A percentile compares a stretch with the other conserved stretches of the same genome.
Conservation (phyloP, 2,113 vertebrate genomes). For the Oncorhynchus masou region DNA sequence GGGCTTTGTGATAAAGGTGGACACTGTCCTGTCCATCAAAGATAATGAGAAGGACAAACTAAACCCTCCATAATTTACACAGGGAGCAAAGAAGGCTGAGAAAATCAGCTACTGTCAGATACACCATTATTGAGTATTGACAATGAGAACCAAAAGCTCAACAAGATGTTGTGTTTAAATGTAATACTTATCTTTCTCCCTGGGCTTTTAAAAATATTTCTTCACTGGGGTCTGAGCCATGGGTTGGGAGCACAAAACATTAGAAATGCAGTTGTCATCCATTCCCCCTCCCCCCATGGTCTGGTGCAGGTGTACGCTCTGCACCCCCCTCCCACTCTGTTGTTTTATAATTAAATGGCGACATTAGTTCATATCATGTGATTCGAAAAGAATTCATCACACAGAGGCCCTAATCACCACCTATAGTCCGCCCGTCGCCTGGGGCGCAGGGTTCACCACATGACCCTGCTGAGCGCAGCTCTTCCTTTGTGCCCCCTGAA, state of each 20-base stretch:
- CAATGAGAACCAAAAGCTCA: not conserved
- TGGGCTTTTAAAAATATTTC: not conserved
- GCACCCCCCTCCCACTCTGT: constrained; percentile 64
- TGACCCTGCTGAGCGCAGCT: constrained; percentile 90
- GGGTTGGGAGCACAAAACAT: constrained; percentile 39
- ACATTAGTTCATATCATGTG: constrained; percentile 90
- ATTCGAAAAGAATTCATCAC: constrained; percentile 82
- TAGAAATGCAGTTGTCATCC: constrained; percentile 87
- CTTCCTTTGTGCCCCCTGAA: constrained; percentile 86
- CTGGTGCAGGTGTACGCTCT: constrained; percentile 68
- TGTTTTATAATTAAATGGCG: constrained; percentile 86
- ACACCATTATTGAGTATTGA: not conserved
- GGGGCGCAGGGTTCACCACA: constrained; percentile 76
- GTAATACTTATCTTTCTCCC: constrained; percentile 23
- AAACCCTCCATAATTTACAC: not conserved
- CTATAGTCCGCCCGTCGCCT: constrained; percentile 81
- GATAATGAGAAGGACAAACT: not conserved
- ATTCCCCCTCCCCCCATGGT: constrained; percentile 67
- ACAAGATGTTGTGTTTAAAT: constrained; percentile 8
- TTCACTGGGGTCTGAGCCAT: not conserved
- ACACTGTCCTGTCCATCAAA: constrained; percentile 1
- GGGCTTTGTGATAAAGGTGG: not conserved
- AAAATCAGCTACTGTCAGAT: not conserved
- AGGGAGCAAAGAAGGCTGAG: not conserved
- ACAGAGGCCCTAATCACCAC: constrained; percentile 83